Evolutionary conservation across 35 echinoderm and acorn worm species (phyloP).

Genomic region (Lytechinus variegatus): DNA sequence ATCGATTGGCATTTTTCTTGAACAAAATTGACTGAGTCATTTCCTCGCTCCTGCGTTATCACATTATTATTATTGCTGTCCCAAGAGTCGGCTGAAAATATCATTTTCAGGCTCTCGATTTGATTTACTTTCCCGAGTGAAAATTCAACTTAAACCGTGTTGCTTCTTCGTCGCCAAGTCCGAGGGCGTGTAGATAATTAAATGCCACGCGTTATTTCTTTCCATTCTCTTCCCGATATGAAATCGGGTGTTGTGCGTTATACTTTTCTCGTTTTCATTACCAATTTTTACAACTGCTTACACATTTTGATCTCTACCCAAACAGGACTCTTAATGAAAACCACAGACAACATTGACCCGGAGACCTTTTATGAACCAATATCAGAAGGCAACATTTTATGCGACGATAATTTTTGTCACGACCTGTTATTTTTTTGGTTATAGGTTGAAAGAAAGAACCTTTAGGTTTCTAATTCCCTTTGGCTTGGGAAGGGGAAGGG

Average conservation of each 20-base stretch:
- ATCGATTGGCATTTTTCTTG: background rate
- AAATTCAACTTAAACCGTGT: background rate
- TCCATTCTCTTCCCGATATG: background rate
- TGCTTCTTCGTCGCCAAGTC: background rate
- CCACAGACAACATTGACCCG: background rate
- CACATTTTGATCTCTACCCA: background rate
- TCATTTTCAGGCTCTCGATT: background rate
- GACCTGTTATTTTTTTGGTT: background rate
- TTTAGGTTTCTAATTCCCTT: background rate
- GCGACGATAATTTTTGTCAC: background rate
- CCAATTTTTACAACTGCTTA: background rate
- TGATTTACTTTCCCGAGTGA: background rate
- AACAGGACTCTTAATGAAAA: background rate
- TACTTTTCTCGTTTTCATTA: background rate
- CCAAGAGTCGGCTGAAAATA: background rate
- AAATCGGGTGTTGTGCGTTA: background rate
- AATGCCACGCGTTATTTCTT: background rate
- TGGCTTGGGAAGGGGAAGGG: background rate
- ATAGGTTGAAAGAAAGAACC: background rate
- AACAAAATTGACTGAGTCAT: background rate
- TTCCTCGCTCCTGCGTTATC: background rate
- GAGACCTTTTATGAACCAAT: background rate
- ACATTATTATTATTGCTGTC: background rate
- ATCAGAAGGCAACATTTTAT: background rate
- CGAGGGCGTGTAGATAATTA: background rate